Evolutionary conservation across 1,140 invertebrate species (phyloP).

Genomic region (Musca domestica): DNA sequence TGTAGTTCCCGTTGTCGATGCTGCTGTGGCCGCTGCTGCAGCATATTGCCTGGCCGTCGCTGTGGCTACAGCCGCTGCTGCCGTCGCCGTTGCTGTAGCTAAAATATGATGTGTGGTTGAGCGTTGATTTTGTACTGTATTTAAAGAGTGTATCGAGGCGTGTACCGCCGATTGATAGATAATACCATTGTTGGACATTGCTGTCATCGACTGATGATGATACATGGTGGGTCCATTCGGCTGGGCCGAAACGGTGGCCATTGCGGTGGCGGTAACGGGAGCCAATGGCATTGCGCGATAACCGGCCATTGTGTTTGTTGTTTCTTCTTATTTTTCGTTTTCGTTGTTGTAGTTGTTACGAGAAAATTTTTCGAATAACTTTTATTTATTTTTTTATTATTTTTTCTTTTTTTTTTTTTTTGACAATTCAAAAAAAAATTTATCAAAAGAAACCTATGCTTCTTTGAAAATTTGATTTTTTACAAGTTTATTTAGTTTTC

Average conservation of each 20-base stretch:
- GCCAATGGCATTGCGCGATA: conserved; percentile 46
- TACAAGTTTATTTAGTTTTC: neutral
- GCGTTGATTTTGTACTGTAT: conserved; percentile 49
- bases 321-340: neutral
- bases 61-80: conserved; percentile 31
- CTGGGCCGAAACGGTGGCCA: conserved; percentile 32
- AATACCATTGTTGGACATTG: conserved; percentile 51
- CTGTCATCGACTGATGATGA: conserved; percentile 50
- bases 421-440: too few relatives aligned
- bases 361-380: neutral
- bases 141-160: conserved; percentile 51
- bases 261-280: conserved; percentile 39
- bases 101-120: conserved; percentile 38
- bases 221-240: conserved; percentile 41
- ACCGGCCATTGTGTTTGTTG: conserved; percentile 39
- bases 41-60: conserved; percentile 35
- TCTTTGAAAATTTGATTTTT: neutral
- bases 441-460: neutral
- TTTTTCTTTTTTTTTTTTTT: neutral
- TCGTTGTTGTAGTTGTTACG: neutral
- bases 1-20: conserved; percentile 24
- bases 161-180: conserved; percentile 53
- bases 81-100: conserved; percentile 43
- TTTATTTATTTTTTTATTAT: neutral
- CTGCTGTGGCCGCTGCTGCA: conserved; percentile 17